These are phyloP conservation scores for Thereva nobilitata DNA, from an alignment of 2,888 invertebrate genomes.

Conservation along the genomic window DNA sequence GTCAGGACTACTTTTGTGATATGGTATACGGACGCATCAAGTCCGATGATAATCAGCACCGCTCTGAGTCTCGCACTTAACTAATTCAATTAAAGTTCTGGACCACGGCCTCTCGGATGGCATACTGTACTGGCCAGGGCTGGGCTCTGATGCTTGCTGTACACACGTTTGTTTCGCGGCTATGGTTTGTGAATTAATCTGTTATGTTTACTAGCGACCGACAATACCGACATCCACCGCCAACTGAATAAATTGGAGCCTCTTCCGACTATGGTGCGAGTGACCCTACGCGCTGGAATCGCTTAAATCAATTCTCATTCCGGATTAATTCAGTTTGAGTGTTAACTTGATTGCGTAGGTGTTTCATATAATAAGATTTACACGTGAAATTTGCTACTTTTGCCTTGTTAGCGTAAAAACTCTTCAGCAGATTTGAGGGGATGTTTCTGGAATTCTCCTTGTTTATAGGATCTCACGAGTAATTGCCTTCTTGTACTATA, in stretches of 20 bases:
- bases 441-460: too few species aligned
- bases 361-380: not conserved
- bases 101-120: not conserved
- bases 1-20: not conserved
- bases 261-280: constrained; percentile 13
- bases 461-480: too few species aligned
- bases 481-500: too few species aligned
- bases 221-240: not conserved
- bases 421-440: too few species aligned
- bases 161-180: constrained; percentile 14
- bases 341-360: too few species aligned
- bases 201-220: constrained; percentile 11
- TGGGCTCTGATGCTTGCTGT: not conserved
- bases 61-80: constrained; percentile 14
- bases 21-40: constrained; percentile 2
- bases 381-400: too few species aligned
- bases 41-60: constrained; percentile 16
- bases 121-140: not conserved
- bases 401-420: too few species aligned
- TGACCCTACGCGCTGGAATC: constrained; percentile 16
- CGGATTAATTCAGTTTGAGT: not conserved
- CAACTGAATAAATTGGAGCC: constrained; percentile 13
- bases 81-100: constrained; percentile 27
- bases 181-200: constrained; percentile 27
- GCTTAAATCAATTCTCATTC: constrained; percentile 4